Evolutionary conservation across 2,797 vertebrate genomes (phyloP).

Genomic region (Ficedula albicollis): DNA sequence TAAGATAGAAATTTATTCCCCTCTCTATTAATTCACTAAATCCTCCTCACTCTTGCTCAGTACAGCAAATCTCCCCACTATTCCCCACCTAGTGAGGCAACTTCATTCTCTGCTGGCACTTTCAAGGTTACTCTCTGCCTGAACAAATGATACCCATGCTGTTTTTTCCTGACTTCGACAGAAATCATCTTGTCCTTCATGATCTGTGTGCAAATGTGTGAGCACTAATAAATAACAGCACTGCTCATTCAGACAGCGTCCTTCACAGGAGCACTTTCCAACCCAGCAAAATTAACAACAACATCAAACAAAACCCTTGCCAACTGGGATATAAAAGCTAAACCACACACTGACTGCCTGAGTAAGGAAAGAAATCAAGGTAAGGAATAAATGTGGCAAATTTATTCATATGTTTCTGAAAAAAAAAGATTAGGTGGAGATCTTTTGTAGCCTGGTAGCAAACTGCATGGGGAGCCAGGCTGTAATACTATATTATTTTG

Average conservation of each 20-base stretch:
- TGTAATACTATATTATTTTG: neutral
- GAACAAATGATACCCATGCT: neutral
- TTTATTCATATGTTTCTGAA: neutral
- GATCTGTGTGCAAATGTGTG: neutral
- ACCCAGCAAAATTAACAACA: slow-evolving; percentile 5
- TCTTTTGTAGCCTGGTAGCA: neutral
- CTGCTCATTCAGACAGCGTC: neutral
- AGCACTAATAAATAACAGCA: slow-evolving; percentile 9
- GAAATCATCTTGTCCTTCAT: slow-evolving; percentile 20
- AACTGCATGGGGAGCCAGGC: neutral
- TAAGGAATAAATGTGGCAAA: neutral
- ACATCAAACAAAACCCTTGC: neutral
- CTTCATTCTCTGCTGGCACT: neutral
- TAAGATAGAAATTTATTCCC: neutral
- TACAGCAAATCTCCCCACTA: neutral
- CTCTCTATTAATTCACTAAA: neutral
- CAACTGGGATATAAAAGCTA: neutral
- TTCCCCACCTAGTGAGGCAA: neutral
- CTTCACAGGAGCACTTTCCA: neutral
- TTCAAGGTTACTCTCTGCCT: slow-evolving; percentile 14
- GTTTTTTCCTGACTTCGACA: neutral
- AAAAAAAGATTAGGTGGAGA: neutral
- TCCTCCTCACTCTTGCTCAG: neutral
- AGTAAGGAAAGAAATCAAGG: neutral
- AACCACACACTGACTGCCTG: neutral